Conservation (phyloP, 2,888 invertebrate species). For the Rambutsinella grinnellia region DNA sequence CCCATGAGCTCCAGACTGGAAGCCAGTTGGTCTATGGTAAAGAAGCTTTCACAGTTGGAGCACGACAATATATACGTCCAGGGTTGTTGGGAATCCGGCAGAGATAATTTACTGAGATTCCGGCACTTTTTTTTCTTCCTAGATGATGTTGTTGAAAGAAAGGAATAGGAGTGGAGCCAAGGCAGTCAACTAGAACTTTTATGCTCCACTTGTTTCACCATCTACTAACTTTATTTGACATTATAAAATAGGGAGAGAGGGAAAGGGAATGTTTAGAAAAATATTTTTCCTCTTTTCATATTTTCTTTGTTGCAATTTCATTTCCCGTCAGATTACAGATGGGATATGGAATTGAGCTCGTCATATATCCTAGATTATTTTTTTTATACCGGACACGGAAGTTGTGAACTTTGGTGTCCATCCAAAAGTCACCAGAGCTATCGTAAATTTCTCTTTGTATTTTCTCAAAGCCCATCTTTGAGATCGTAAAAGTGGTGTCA, state of each 20-base stretch:
- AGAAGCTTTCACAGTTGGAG: conserved; percentile 24
- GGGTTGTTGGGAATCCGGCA: conserved; percentile 26
- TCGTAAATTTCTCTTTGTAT: conserved; percentile 53
- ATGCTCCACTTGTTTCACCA: conserved; percentile 55
- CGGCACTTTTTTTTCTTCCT: conserved; percentile 46
- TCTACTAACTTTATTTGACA: no score
- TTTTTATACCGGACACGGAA: conserved; percentile 65
- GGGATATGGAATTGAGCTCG: no score
- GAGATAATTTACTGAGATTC: conserved; percentile 66
- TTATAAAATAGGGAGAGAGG: no score
- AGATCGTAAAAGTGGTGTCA: no score
- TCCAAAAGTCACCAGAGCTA: conserved; percentile 45
- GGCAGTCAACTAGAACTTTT: conserved; percentile 32
- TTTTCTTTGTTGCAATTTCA: no score
- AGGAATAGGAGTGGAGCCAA: conserved; percentile 40
- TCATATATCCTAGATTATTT: no score
- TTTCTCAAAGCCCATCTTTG: conserved; percentile 19
- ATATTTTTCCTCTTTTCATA: no score
- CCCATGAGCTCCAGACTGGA: no score
- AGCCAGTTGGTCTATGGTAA: not conserved
- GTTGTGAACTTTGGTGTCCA: conserved; percentile 66
- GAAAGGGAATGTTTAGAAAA: no score
- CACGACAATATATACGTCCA: conserved; percentile 24
- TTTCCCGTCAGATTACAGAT: no score
- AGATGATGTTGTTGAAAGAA: conserved; percentile 9